Evolutionary conservation across 2,888 invertebrate genomes (phyloP).

Genomic region (Sarcophaga subvicina): DNA sequence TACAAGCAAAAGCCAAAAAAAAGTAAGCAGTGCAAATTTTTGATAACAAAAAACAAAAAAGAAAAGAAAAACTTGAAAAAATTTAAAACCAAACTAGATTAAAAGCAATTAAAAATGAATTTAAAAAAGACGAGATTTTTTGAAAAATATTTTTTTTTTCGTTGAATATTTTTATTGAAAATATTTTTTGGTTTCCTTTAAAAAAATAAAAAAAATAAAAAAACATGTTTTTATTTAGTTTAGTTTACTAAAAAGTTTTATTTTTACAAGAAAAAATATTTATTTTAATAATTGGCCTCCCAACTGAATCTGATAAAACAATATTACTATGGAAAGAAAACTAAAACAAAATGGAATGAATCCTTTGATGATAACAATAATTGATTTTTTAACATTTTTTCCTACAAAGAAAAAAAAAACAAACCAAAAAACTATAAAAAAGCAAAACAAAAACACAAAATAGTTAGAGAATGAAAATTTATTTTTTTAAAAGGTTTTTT

Average conservation of each 20-base stretch:
- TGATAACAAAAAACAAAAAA: conserved; percentile 67
- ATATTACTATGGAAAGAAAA: not conserved
- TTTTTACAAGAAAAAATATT: conserved; percentile 4
- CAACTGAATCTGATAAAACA: conserved; percentile 25
- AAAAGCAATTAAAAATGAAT: not conserved
- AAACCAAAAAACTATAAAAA: conserved; percentile 8
- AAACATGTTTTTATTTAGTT: conserved; percentile 42
- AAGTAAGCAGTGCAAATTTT: conserved; percentile 81
- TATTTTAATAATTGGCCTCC: conserved; percentile 38
- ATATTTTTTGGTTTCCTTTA: conserved; percentile 15
- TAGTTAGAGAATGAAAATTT: not conserved
- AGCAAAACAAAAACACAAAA: not conserved
- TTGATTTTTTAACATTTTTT: conserved; percentile 70
- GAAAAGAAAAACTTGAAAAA: conserved; percentile 32
- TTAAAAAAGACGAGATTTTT: not conserved
- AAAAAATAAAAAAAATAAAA: not conserved
- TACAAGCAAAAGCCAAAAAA: not conserved
- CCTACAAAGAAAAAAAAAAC: conserved; percentile 4
- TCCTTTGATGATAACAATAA: conserved; percentile 62
- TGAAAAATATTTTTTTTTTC: conserved; percentile 17
- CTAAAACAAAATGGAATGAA: conserved; percentile 53
- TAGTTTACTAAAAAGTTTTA: conserved; percentile 15
- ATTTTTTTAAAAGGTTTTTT: conserved; percentile 48
- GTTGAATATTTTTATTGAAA: not conserved
- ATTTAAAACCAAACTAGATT: not conserved